Base-by-base conservation (phyloP, 2,113 vertebrate species). In the Vulpes ferrilata region DNA sequence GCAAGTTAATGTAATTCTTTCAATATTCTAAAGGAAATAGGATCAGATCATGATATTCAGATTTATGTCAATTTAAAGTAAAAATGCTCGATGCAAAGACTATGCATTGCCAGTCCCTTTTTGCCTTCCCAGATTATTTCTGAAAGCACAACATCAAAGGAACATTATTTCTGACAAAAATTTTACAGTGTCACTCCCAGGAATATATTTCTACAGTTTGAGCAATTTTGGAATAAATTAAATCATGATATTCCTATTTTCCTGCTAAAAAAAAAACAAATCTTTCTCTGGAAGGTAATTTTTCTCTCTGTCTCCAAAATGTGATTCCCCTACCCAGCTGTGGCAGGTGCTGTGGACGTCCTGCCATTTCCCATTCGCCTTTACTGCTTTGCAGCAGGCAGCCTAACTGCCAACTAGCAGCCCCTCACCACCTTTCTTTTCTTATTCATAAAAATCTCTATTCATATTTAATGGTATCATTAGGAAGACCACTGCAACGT, bases 131-230 rank as follows among this genome's bases (percentile, higher is more conserved):
- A 84, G 60, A 74, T 90, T 95, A 90, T 79, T 92, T 96, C 69
- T 84, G 43, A 96, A 93, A 82, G 48, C 79, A 80, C 25, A 82
- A 23, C 11, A 59, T 96, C 64, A 82, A 82, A 95, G 23, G 35
- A 95, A 55, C 94, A 93, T 92, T 92, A 90, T 82, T 90, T 97
- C 80, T 94, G 85, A 92, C 57, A 81, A 96, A 80, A 96, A 30
- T 25, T 67, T 88, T 79, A 96, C 30, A 82, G 22, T 85, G 78
- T 96, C 86, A 93, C 8, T 43, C 71, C 51, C 32, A 90, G 55
- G 43, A 97, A 92, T 92, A 74, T 86, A 90, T 93, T 94, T 95
- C 38, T 95, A 59, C 48, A 95, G 51, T 88, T 92, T 30, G 55
- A 92, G 74, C 95, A 90, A 88, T 96, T 96, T 96, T 59, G 30